Conservation (phyloP, 2,113 vertebrate genomes). For the Tupaia tana region DNA sequence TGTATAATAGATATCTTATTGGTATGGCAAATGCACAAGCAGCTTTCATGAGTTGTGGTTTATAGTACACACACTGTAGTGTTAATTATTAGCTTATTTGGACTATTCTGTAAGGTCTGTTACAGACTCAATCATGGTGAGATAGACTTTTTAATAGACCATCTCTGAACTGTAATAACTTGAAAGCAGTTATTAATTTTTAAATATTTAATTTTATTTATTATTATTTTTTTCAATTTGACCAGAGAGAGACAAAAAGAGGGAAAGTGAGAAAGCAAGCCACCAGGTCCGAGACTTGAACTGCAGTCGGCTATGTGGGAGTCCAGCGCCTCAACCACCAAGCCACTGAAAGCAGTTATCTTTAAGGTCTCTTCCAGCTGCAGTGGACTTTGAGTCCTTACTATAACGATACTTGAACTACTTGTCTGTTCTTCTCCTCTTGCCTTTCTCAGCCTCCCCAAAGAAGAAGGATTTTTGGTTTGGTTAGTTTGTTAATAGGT, state of each 20-base stretch:
- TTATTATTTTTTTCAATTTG: too few species aligned
- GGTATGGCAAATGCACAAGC: neutral
- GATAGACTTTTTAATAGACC: slow-evolving; percentile 42
- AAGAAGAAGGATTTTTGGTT: slow-evolving; percentile 20
- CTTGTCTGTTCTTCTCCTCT: neutral
- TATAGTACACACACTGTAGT: neutral
- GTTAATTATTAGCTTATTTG: slow-evolving; percentile 15
- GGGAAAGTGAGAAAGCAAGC: too few species aligned
- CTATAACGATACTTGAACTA: slow-evolving; percentile 18
- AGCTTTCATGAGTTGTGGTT: slow-evolving; percentile 9
- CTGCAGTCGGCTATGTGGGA: too few species aligned
- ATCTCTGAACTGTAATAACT: slow-evolving; percentile 4
- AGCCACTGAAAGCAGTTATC: neutral
- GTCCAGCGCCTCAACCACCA: too few species aligned
- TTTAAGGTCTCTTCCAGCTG: slow-evolving; percentile 16
- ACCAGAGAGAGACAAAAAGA: too few species aligned
- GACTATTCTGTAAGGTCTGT: neutral
- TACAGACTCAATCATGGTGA: neutral
- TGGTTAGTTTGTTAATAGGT: slow-evolving; percentile 27
- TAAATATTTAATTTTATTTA: neutral
- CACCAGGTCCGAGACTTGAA: too few species aligned
- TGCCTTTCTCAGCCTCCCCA: neutral
- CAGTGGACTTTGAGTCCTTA: neutral
- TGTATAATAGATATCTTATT: neutral
- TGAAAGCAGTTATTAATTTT: neutral